Evolutionary conservation across 2,888 invertebrate species (phyloP).

Genomic region (Drosophila sordidapex): DNA sequence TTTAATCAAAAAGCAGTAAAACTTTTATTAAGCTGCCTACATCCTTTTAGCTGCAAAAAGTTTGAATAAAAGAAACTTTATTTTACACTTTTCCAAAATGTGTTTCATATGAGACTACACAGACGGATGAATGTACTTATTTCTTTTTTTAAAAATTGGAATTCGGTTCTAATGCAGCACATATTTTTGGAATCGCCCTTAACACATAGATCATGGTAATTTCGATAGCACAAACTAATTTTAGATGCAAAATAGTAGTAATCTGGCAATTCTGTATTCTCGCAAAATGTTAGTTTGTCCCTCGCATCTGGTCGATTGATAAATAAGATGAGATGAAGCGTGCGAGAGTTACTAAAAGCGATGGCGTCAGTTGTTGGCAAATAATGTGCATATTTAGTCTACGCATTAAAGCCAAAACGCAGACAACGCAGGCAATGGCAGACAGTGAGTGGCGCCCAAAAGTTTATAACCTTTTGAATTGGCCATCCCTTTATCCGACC

Average conservation of each 20-base stretch:
- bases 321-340: neutral
- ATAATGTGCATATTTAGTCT: slow-evolving; percentile 71
- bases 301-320: slow-evolving; percentile 17
- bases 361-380: slow-evolving; percentile 56
- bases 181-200: neutral
- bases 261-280: neutral
- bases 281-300: slow-evolving; percentile 1
- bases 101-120: neutral
- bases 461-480: slow-evolving; percentile 64
- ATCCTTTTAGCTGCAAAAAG: neutral
- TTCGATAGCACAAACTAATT: neutral
- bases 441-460: slow-evolving; percentile 66
- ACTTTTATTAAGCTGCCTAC: neutral
- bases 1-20: neutral
- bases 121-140: neutral
- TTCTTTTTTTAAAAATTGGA: neutral
- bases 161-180: neutral
- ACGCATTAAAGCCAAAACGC: slow-evolving; percentile 67
- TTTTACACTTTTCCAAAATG: neutral
- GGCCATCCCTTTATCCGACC: slow-evolving; percentile 52
- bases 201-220: neutral
- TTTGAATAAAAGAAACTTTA: neutral
- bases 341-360: slow-evolving; percentile 19
- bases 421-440: slow-evolving; percentile 34
- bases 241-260: neutral